These are phyloP conservation scores for Drosophila busckii DNA, from an alignment of 1,140 invertebrate genomes.

Conservation along the genomic window DNA sequence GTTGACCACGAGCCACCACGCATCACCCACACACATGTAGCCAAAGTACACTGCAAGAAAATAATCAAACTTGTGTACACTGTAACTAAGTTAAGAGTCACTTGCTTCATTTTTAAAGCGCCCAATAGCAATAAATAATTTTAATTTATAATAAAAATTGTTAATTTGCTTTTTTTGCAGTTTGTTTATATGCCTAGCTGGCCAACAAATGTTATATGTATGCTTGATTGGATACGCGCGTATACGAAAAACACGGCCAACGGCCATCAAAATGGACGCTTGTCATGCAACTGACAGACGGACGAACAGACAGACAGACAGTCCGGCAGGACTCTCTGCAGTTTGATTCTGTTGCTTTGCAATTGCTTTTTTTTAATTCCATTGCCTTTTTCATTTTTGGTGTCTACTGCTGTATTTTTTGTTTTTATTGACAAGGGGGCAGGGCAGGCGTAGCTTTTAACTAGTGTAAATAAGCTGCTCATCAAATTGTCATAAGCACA, in stretches of 20 bases:
- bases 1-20: constrained; percentile 71
- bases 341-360: background rate
- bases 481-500: constrained; percentile 76
- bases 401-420: constrained; percentile 50
- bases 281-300: constrained; percentile 62
- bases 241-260: constrained; percentile 60
- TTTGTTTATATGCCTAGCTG: no score
- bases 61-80: no score
- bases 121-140: no score
- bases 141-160: no score
- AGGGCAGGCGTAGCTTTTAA: constrained; percentile 54
- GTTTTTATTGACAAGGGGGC: constrained; percentile 60
- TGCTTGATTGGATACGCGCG: constrained; percentile 75
- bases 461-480: constrained; percentile 76
- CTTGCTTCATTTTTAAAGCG: no score
- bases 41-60: constrained; percentile 6
- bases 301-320: no score
- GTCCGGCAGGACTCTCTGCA: constrained; percentile 1
- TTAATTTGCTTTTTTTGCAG: no score
- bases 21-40: constrained; percentile 20
- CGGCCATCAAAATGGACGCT: constrained; percentile 58
- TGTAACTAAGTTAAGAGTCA: no score
- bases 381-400: constrained; percentile 19
- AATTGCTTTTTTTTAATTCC: constrained; percentile 4
- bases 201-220: constrained; percentile 59